Percentiles rank a stretch among this genome's conserved stretches.
phyloP scores from a whole-genome alignment of 2,888 invertebrate species.

The Eristalis arbustorum region DNA sequence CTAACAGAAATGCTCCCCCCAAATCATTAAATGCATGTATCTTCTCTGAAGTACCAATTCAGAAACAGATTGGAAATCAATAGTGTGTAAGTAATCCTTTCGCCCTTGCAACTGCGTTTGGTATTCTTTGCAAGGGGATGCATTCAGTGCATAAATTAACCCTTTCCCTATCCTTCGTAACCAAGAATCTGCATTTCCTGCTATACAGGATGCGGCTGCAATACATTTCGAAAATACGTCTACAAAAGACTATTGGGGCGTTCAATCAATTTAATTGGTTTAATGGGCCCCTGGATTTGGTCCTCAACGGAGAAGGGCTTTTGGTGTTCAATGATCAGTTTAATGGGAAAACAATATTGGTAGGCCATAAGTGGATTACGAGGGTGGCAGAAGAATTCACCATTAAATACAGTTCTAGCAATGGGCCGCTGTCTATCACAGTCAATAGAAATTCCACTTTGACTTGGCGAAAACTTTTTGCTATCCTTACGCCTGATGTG shows the following conservation, averaged over 20 bases:
- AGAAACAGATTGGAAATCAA: conserved; percentile 80
- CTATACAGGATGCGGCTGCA: background rate
- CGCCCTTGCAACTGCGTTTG: conserved; percentile 55
- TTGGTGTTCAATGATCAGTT: conserved; percentile 79
- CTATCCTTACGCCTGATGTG: conserved; percentile 42
- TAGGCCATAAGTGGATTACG: conserved; percentile 71
- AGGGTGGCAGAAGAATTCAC: conserved; percentile 36
- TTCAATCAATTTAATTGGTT: conserved; percentile 71
- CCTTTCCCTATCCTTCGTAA: background rate
- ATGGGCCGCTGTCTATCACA: conserved; percentile 20
- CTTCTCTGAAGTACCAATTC: conserved; percentile 70
- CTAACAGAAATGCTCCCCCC: background rate
- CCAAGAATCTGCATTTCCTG: too few relatives aligned
- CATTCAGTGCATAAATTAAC: conserved; percentile 30
- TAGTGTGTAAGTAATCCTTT: conserved; percentile 80
- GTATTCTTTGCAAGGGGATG: conserved; percentile 20
- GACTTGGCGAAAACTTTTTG: conserved; percentile 35
- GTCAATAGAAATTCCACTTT: conserved; percentile 20
- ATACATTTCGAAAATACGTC: conserved; percentile 38
- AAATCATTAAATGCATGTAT: background rate
- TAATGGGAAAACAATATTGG: conserved; percentile 80
- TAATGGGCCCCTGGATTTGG: conserved; percentile 60
- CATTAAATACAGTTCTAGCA: conserved; percentile 45
- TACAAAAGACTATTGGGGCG: conserved; percentile 48
- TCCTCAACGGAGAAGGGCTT: conserved; percentile 71